These are phyloP conservation scores for Zeuzera pyrina DNA, from an alignment of 2,888 invertebrate species.

Conservation along the genomic window DNA sequence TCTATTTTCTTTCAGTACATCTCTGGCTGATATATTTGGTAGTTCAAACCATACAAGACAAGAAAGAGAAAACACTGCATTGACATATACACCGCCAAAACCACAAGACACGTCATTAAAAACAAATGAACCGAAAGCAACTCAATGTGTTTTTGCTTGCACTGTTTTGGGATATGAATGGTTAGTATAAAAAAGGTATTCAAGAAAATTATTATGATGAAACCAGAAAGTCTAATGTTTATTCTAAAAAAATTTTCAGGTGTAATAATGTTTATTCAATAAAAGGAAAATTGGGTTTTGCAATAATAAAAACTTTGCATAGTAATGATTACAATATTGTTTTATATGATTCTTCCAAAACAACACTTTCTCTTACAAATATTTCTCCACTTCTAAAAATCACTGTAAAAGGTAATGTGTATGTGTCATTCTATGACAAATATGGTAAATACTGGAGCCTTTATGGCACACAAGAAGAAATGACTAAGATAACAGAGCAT, in stretches of 20 bases:
- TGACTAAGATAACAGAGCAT: conserved; percentile 32
- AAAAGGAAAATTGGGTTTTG: conserved; percentile 55
- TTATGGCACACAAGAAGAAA: conserved; percentile 35
- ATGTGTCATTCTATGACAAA: conserved; percentile 52
- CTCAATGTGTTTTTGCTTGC: conserved; percentile 48
- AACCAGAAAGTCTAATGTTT: neutral
- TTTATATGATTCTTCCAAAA: conserved; percentile 53
- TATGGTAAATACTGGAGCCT: conserved; percentile 49
- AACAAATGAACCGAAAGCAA: conserved; percentile 30
- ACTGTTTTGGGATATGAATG: conserved; percentile 51
- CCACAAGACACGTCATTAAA: conserved; percentile 23
- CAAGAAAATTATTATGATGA: neutral
- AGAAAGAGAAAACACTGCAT: conserved; percentile 32
- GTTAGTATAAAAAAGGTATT: conserved; percentile 26
- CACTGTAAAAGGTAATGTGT: conserved; percentile 36
- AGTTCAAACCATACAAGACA: conserved; percentile 21
- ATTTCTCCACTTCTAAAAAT: conserved; percentile 34
- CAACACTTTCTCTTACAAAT: conserved; percentile 39
- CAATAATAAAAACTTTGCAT: conserved; percentile 42
- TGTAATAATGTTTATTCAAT: conserved; percentile 34
- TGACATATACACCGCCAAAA: conserved; percentile 51
- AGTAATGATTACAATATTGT: conserved; percentile 36
- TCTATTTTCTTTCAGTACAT: conserved; percentile 36
- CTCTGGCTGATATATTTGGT: conserved; percentile 53
- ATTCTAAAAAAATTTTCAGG: conserved; percentile 38